phyloP scores from a whole-genome alignment of 2,888 invertebrate species.

The Nomada flava region DNA sequence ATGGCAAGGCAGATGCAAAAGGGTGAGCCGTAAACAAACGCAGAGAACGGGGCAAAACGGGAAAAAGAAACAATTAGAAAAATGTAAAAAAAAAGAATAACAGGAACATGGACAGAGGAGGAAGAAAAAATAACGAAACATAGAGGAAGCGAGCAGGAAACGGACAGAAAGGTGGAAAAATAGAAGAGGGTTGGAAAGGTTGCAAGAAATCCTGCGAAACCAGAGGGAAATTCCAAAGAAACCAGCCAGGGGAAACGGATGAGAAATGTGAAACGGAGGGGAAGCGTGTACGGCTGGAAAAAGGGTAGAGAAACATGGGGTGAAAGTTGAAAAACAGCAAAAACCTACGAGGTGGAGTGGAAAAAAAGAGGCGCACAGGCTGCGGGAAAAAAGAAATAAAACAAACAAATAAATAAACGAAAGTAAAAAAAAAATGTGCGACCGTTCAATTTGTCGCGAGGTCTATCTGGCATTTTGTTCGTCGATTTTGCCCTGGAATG shows the following conservation, averaged over 20 bases:
- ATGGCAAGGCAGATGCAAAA: slow-evolving; percentile 31
- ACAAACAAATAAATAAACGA: not conserved
- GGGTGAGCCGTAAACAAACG: not conserved
- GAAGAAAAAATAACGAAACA: slow-evolving; percentile 10
- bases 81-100: not conserved
- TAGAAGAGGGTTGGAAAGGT: slow-evolving; percentile 1
- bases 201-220: slow-evolving; percentile 20
- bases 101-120: not conserved
- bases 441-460: slow-evolving; percentile 57
- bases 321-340: not conserved
- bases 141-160: not conserved
- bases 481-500: slow-evolving; percentile 49
- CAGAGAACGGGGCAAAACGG: not conserved
- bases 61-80: not conserved
- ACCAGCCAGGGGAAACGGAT: slow-evolving; percentile 15
- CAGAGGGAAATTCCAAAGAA: slow-evolving; percentile 29
- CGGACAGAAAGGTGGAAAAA: slow-evolving; percentile 22
- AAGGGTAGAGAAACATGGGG: not conserved
- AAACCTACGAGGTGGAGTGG: not conserved
- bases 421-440: slow-evolving; percentile 29
- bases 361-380: not conserved
- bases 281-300: not conserved
- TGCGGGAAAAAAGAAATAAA: not conserved
- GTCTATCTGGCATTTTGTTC: slow-evolving; percentile 14
- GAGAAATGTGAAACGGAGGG: slow-evolving; percentile 37